phyloP scores from a whole-genome alignment of 2,113 vertebrate genomes.

The Lagenorhynchus albirostris region DNA sequence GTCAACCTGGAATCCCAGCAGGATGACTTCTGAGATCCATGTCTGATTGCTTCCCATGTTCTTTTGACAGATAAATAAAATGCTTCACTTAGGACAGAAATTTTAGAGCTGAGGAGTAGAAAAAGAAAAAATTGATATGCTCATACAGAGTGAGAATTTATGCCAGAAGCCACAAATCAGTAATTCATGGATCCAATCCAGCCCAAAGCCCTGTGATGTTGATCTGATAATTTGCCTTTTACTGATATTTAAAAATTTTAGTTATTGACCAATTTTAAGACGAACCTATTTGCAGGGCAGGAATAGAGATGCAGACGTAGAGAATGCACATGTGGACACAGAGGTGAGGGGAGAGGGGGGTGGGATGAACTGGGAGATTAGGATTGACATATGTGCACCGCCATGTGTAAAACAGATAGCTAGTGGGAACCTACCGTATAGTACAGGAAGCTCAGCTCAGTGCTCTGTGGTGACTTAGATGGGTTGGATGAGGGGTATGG shows the following conservation, averaged over 20 bases:
- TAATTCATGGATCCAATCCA: neutral
- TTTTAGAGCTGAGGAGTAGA: neutral
- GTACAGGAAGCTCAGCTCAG: no score
- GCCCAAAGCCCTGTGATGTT: neutral
- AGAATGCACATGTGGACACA: no score
- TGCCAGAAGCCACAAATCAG: neutral
- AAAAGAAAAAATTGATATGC: neutral
- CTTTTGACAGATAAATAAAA: neutral
- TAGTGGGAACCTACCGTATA: no score
- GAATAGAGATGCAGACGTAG: no score
- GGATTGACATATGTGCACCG: no score
- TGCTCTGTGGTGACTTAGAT: no score
- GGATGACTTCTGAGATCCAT: slow-evolving; percentile 26
- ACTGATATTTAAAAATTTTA: neutral
- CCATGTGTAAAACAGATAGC: no score
- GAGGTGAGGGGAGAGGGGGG: no score
- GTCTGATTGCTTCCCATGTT: slow-evolving; percentile 34
- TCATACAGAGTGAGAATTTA: neutral
- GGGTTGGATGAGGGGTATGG: no score
- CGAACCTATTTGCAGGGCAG: no score
- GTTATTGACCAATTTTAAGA: neutral
- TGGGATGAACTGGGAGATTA: no score
- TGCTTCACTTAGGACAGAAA: neutral
- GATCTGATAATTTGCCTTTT: neutral
- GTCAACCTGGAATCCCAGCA: slow-evolving; percentile 49